Base-by-base conservation (phyloP, 2,797 vertebrate species). In the Otolemur crassicaudatus region DNA sequence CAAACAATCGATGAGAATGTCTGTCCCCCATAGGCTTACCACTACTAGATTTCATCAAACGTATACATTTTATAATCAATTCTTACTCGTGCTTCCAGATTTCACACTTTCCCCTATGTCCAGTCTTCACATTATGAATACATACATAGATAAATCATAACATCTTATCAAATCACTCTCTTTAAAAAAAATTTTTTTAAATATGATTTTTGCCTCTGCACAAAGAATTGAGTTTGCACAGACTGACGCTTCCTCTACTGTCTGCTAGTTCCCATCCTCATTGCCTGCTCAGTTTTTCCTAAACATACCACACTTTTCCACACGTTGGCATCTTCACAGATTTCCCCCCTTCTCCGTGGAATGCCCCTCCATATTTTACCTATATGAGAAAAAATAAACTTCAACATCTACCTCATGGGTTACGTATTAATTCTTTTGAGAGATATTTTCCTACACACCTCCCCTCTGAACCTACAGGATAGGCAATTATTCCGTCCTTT, bases 81-180 rank as follows among this genome's bases (percentile, higher is more conserved):
- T 89, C 29, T 92, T n/a, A 94, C 61, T 63, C 69, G 65, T 69
- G 22, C 34, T 86, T 94, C 58, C 19, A 83, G 49, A 75, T 97
- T 81, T 29, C 16, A 67, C 31, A 9, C 46, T 67, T 46, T 72
- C 29, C n/a, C 23, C 61, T 94, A n/a, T 4, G 22, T 37, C 49
- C 23, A 79, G 8, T 84, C 27, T 85, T 60, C 40, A 43, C 14
- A 49, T 70, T 17, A 72, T n/a, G 34, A 29, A 84, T 22, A 67
- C 17, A 46, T 70, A 29, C 13, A 87, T 88, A 86, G 83, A 80
- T 40, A 93, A 93, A 84, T 56, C 17, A 65, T 65, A 87, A 92
- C 56, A 60, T 79, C 13, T 23, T 17, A 91, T 49, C 37, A 34
- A 65, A 13, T 37, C 31, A 53, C 25, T 70, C 83, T 77, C 56